Evolutionary conservation across 2,888 invertebrate genomes (phyloP), one percentile per base, ranked within the genome.

Genomic region (Embidobia sp.): DNA sequence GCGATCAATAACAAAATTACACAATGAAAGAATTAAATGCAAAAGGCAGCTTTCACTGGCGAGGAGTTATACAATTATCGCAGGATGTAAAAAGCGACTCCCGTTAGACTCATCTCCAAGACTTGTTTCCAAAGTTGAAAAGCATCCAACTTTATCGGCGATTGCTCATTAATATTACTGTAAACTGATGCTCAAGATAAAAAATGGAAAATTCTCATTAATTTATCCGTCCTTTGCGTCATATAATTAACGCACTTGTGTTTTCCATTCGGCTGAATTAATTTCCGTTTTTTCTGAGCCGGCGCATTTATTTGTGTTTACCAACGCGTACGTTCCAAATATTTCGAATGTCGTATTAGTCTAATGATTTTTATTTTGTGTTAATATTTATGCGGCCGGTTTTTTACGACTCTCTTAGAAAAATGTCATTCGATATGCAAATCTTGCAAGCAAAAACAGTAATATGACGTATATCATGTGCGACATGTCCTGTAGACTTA

Each of bases 381-480:
- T 67, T 33, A 67, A 67, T 67, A 67, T 67, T 67, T 11, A 67
- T 48, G 16, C 13, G 7, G 8, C 11, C 26, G 18, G 16, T 55
- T 29, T 40, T 67, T 55, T 66, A 18, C n/a, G 51, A 37, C 48
- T 26, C 19, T 63, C 48, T 42, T 29, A 42, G 55, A n/a, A 16
- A 67, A 51, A 44, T 49, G 11, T 40, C 35, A 48, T 48, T 29
- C 48, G 48, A 48, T 16, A 67, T 55, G 66, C 42, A 37, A 33
- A 51, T 51, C 40, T 42, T 37, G 11, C 7, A 11, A 51, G 33
- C 33, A 40, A 16, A 29, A 44, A 53, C 44, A 53, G 44, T 53
- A 13, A 22, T 31, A 42, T 8, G 15, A 22, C 18, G 8, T n/a
- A n/a, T n/a, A n/a, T n/a, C n/a, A n/a, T n/a, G n/a, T n/a, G n/a